These are phyloP conservation scores for Ectropis grisescens DNA, from an alignment of 1,140 invertebrate genomes.

Conservation along the genomic window DNA sequence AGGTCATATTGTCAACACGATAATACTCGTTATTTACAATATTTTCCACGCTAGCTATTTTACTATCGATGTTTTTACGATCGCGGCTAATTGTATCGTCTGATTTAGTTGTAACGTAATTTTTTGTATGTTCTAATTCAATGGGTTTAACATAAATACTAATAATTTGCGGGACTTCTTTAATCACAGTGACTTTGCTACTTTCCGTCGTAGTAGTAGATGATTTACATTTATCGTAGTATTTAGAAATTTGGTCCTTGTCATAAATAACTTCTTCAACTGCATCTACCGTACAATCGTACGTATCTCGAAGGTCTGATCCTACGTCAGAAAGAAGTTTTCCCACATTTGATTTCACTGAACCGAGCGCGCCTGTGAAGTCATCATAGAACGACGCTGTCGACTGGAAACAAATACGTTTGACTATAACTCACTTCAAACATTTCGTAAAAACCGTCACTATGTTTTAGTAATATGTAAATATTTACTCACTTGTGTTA, in stretches of 20 bases:
- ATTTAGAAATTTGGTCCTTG: constrained; percentile 17
- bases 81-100: too few species aligned
- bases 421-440: background rate
- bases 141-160: background rate
- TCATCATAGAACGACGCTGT: constrained; percentile 31
- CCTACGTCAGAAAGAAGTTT: constrained; percentile 44
- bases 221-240: constrained; percentile 10
- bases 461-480: background rate
- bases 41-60: constrained; percentile 9
- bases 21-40: constrained; percentile 18
- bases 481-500: background rate
- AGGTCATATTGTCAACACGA: constrained; percentile 27
- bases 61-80: constrained; percentile 1
- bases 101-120: background rate
- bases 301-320: constrained; percentile 34
- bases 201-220: too few species aligned
- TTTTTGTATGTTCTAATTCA: background rate
- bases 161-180: background rate
- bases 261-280: constrained; percentile 35
- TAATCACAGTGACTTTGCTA: too few species aligned
- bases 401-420: constrained; percentile 17
- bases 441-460: background rate
- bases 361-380: constrained; percentile 26
- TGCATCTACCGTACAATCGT: constrained; percentile 46
- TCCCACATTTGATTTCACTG: constrained; percentile 33